Evolutionary conservation across 2,888 invertebrate species (phyloP), one percentile per base, ranked within the genome.

Genomic region (Romanomermis culicivorax): DNA sequence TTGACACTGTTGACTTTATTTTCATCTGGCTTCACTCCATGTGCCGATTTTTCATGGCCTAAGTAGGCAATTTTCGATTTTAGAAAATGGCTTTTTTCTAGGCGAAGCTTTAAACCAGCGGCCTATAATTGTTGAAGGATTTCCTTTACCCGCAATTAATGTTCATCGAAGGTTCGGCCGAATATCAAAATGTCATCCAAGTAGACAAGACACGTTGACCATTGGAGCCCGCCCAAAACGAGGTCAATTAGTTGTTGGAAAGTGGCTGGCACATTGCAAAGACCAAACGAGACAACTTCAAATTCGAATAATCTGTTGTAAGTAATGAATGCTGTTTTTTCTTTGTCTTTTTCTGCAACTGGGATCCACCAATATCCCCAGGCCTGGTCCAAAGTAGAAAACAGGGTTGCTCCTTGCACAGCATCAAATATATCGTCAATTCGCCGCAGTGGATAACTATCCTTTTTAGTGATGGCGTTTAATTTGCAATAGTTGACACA

Each of bases 141-240:
- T 23, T 11, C 47, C 14, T 45, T 4, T 23, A 45, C 7, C 23
- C 47, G 11, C 23, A n/a, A 23, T 23, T 17, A n/a, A 7, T 20
- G 14, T 45, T 45, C 47, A 7, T 45, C 47, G n/a, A n/a, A n/a
- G n/a, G n/a, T n/a, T n/a, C n/a, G n/a, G n/a, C n/a, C n/a, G n/a
- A n/a, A n/a, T n/a, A 45, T 23, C 23, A 23, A 23, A 17, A 45
- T 45, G 23, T 45, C 47, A 45, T 45, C 47, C 7, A 45, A 23
- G 47, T 45, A 45, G 47, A 45, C 47, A n/a, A n/a, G n/a, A n/a
- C n/a, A n/a, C n/a, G n/a, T n/a, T n/a, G 47, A 7, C 47, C 47
- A n/a, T n/a, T n/a, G n/a, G n/a, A n/a, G n/a, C n/a, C n/a, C n/a
- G n/a, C n/a, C n/a, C n/a, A n/a, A n/a, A n/a, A n/a, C n/a, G n/a